These are phyloP conservation scores for Ylistrum balloti DNA, from an alignment of 1,140 invertebrate genomes.

Conservation along the genomic window DNA sequence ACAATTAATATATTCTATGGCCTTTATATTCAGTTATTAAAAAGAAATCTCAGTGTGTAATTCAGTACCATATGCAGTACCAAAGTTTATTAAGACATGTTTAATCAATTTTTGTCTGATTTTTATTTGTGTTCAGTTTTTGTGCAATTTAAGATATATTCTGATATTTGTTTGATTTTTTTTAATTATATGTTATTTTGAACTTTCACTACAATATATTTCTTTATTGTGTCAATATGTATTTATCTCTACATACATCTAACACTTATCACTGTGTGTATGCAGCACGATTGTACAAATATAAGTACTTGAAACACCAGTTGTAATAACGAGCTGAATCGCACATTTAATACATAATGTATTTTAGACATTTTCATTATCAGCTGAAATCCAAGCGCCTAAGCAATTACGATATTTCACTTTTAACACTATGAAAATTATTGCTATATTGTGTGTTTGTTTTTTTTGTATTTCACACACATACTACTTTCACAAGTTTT, in stretches of 20 bases:
- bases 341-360: neutral
- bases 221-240: neutral
- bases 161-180: neutral
- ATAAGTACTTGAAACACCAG: neutral
- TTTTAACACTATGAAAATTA: neutral
- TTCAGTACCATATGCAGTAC: too few species aligned
- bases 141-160: slow-evolving; percentile 29
- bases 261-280: neutral
- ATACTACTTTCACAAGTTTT: neutral
- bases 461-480: neutral
- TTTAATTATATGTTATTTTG: neutral
- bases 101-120: neutral
- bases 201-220: neutral
- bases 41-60: too few species aligned
- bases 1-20: too few species aligned
- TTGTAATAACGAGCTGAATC: neutral
- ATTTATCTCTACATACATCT: neutral
- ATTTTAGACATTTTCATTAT: neutral
- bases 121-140: neutral
- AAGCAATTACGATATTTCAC: neutral
- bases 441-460: neutral
- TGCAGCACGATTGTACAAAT: neutral
- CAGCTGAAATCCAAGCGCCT: neutral
- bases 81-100: neutral
- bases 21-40: too few species aligned